A percentile compares a stretch with the other conserved stretches of the same genome.
Conservation (phyloP, 2,888 invertebrate species). For the Cheilosia impressa region DNA sequence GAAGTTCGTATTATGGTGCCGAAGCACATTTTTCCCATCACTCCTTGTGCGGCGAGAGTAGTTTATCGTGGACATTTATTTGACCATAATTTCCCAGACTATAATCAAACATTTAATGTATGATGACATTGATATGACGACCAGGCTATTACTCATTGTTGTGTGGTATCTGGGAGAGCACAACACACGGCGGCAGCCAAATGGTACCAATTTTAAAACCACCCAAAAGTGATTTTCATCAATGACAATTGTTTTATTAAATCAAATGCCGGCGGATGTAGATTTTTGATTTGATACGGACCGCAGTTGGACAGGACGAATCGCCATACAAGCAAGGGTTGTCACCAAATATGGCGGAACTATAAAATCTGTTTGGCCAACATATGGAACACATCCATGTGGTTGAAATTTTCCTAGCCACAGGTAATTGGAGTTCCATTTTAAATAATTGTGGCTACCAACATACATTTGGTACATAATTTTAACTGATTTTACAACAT, state of each 20-base stretch:
- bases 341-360: not conserved
- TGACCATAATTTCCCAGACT: conserved; percentile 68
- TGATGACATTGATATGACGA: conserved; percentile 64
- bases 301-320: not conserved
- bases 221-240: conserved; percentile 46
- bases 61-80: conserved; percentile 69
- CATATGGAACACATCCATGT: not conserved
- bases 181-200: not conserved
- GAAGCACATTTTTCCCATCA: not conserved
- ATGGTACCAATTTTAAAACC: conserved; percentile 49
- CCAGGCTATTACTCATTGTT: conserved; percentile 26
- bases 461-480: too few relatives aligned
- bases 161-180: not conserved
- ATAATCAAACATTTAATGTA: conserved; percentile 67
- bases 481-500: too few relatives aligned
- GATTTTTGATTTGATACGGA: conserved; percentile 51
- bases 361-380: not conserved
- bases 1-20: conserved; percentile 2
- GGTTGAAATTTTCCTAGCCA: not conserved
- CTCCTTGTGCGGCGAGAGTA: conserved; percentile 13
- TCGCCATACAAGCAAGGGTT: not conserved
- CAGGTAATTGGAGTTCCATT: too few relatives aligned
- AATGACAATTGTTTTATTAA: conserved; percentile 68
- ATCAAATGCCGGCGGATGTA: conserved; percentile 64
- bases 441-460: too few relatives aligned